Base-by-base conservation (phyloP, 2,797 vertebrate species). In the Rhynchotus rufescens region DNA sequence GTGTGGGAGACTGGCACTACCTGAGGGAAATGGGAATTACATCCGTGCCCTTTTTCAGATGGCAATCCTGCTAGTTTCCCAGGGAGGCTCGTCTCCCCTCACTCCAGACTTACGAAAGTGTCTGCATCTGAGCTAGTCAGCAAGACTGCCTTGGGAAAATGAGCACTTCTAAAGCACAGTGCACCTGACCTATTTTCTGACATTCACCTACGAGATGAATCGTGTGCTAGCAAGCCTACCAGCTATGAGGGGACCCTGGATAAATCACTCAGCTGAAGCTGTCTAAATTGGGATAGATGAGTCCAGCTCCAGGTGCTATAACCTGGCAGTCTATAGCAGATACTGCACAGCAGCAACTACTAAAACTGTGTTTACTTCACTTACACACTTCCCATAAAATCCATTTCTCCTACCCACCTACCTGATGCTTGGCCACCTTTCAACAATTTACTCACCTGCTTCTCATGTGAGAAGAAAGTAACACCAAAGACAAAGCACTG, bases 141-240 rank as follows among this genome's bases (percentile, higher is more conserved):
- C 87, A 80, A 80, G 61, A 56, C 12, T 0, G 89, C 91, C 88
- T 34, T 56, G 89, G 93, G 93, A 92, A 91, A 88, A 92, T 4
- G 80, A 93, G 83, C 89, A 66, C 85, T 51, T 75, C 60, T 32
- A 57, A 65, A 75, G 93, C 83, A 80, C 66, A 69, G 80, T 15
- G 85, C 89, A 73, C 72, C 91, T 96, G 95, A 96, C 94, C 93
- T 94, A 93, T 94, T 95, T 96, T 94, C 93, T 88, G 83, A 73
- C 89, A 36, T 12, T 78, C 71, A 95, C 88, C 95, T 96, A 92
- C 26, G 77, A 84, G 88, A 62, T 62, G 85, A 78, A 79, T 1
- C 36, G 22, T 78, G 74, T 52, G 3, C 69, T 51, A 32, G 89
- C 91, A 74, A 82, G 94, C 89, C 89, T 84, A 23, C 42, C 91